Conservation (phyloP, 2,113 vertebrate genomes). For the Budorcas taxicolor region DNA sequence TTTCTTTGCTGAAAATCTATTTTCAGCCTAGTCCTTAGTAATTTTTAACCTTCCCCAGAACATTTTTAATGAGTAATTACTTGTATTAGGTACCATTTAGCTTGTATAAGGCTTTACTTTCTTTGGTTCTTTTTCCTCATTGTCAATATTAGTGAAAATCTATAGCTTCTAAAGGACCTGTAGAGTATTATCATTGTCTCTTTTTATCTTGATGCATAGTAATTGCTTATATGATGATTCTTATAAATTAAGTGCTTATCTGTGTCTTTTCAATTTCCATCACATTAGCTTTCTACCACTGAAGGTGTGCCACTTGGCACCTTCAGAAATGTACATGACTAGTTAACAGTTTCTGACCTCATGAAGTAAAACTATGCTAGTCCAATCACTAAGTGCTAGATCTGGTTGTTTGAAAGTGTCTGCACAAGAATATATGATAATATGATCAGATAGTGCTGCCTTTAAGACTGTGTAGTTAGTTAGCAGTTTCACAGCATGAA, state of each 20-base stretch:
- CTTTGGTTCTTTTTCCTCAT: neutral
- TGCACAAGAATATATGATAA: neutral
- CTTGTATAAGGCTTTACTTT: neutral
- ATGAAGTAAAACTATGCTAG: neutral
- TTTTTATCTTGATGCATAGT: neutral
- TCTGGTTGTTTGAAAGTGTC: neutral
- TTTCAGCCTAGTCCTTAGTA: neutral
- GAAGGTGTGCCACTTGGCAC: neutral
- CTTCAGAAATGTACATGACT: neutral
- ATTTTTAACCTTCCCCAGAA: conserved; percentile 12
- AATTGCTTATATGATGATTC: neutral
- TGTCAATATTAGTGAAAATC: neutral
- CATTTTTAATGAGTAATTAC: neutral
- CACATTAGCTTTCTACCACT: neutral
- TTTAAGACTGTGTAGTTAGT: neutral
- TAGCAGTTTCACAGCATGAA: neutral
- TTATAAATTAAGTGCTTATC: neutral
- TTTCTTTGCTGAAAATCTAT: neutral
- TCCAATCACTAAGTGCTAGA: neutral
- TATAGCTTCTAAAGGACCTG: neutral
- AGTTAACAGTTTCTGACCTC: neutral
- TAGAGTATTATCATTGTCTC: neutral
- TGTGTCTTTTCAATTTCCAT: neutral
- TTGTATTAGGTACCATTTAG: neutral
- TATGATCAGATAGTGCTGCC: neutral